phyloP scores from a whole-genome alignment of 2,797 vertebrate genomes.

The Muraenolepis orangiensis region DNA sequence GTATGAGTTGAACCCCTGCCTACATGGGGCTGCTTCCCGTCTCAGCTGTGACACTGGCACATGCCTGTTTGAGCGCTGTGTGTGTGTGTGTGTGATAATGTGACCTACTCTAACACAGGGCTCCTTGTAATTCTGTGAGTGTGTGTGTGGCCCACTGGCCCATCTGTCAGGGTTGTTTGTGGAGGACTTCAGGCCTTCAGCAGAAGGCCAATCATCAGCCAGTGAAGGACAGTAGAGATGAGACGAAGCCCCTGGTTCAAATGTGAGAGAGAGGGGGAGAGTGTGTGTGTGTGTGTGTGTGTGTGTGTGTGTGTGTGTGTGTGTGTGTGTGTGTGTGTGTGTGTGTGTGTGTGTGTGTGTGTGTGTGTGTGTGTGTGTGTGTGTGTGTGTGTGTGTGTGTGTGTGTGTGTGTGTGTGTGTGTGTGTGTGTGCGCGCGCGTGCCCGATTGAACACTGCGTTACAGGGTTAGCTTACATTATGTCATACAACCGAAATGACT shows the following conservation, averaged over 20 bases:
- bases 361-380: conserved; percentile 7
- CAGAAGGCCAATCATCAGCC: conserved; percentile 54
- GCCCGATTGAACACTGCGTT: not conserved
- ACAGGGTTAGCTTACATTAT: conserved; percentile 43
- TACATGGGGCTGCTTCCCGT: conserved; percentile 34
- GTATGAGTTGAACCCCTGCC: conserved; percentile 60
- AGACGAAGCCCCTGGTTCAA: conserved; percentile 23
- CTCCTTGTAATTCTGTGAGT: conserved; percentile 7
- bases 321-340: not conserved
- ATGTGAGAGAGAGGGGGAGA: not conserved
- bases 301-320: not conserved
- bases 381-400: not conserved
- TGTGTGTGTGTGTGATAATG: conserved; percentile 1
- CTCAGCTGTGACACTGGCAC: no score
- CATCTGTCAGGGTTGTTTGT: conserved; percentile 50
- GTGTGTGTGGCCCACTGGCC: conserved; percentile 33
- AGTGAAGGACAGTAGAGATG: conserved; percentile 51
- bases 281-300: conserved; percentile 33
- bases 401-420: conserved; percentile 33
- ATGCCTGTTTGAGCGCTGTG: not conserved
- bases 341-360: conserved; percentile 29
- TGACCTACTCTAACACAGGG: not conserved
- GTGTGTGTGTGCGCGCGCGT: not conserved
- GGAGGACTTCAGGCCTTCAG: conserved; percentile 54
- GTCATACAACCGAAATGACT: conserved; percentile 49